Percentiles rank a stretch among this genome's conserved stretches.
phyloP scores from a whole-genome alignment of 2,797 vertebrate species.

The Sebastes hubbsi region DNA sequence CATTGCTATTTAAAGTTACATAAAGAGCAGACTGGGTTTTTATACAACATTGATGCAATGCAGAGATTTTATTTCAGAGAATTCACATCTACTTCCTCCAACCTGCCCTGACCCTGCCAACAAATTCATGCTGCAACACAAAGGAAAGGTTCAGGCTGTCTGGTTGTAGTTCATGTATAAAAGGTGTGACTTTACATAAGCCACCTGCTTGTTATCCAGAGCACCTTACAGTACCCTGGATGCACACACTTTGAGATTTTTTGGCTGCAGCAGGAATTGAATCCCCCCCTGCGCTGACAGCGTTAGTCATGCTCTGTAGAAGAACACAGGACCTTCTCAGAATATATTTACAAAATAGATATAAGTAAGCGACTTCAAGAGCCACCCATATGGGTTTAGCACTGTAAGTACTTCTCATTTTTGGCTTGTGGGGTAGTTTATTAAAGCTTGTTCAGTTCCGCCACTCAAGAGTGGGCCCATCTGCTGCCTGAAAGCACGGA shows the following conservation, averaged over 20 bases:
- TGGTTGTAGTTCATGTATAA: conserved; percentile 14
- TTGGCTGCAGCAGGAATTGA: conserved; percentile 10
- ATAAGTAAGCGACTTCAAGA: conserved; percentile 11
- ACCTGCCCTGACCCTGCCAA: background rate
- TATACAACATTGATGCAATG: background rate
- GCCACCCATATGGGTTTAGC: conserved; percentile 25
- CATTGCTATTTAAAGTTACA: background rate
- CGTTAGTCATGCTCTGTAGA: conserved; percentile 20
- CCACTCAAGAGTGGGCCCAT: conserved; percentile 56
- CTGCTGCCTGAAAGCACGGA: conserved; percentile 58
- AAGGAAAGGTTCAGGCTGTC: background rate
- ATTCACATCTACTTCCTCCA: background rate
- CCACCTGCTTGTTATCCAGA: conserved; percentile 31
- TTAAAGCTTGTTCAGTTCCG: conserved; percentile 56
- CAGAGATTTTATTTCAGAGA: background rate
- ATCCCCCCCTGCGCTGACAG: background rate
- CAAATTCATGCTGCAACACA: background rate
- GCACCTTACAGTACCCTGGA: background rate
- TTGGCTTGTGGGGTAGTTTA: conserved; percentile 53
- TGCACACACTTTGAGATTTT: conserved; percentile 11
- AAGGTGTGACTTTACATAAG: conserved; percentile 34
- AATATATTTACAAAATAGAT: conserved; percentile 33
- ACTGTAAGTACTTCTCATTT: conserved; percentile 43
- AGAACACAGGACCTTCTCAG: conserved; percentile 14
- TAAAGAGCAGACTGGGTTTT: background rate